Percentiles rank a stretch among this genome's conserved stretches.
Conservation (phyloP, 2,888 invertebrate genomes). For the Calameuta idolon region DNA sequence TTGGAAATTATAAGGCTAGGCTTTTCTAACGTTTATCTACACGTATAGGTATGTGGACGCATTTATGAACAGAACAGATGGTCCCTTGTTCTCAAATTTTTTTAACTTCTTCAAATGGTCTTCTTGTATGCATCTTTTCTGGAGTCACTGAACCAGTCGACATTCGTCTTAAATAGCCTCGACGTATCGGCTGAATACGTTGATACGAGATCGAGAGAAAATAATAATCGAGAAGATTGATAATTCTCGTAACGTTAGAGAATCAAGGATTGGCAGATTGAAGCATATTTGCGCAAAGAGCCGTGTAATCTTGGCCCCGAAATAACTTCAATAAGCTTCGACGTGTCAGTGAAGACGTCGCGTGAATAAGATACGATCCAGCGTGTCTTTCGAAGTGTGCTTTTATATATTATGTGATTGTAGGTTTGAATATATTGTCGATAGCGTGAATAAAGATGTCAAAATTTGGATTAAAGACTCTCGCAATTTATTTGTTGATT, state of each 20-base stretch:
- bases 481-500: not conserved
- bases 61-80: conserved; percentile 52
- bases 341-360: not conserved
- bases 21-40: not conserved
- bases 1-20: not conserved
- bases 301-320: not conserved
- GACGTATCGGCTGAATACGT: not conserved
- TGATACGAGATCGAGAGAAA: not conserved
- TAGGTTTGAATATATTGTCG: not conserved
- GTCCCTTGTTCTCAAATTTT: conserved; percentile 45
- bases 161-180: not conserved
- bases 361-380: not conserved
- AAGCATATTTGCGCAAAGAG: not conserved
- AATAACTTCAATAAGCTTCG: not conserved
- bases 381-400: not conserved
- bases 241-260: not conserved
- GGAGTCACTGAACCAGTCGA: not conserved
- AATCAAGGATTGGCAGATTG: not conserved
- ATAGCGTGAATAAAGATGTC: not conserved
- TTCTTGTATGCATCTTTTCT: not conserved
- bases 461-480: not conserved
- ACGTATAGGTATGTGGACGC: conserved; percentile 22
- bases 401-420: not conserved
- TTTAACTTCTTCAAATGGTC: not conserved
- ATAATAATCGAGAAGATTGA: not conserved